phyloP scores from a whole-genome alignment of 2,797 vertebrate species.

The Smutsia gigantea region DNA sequence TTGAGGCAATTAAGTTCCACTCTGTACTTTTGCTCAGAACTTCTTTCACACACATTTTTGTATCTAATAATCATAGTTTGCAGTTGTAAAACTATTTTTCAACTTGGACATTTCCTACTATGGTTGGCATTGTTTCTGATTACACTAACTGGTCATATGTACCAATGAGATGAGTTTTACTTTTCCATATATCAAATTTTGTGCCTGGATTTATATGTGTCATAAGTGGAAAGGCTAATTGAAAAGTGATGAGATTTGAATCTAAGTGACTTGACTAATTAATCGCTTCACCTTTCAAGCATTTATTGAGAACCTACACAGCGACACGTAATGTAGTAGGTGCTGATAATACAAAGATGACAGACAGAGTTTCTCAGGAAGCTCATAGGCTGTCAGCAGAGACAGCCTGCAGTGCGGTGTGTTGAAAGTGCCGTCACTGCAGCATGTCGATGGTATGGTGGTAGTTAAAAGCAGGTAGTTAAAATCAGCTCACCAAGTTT shows the following conservation, averaged over 20 bases:
- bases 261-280: slow-evolving; percentile 34
- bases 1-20: slow-evolving; percentile 44
- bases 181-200: slow-evolving; percentile 26
- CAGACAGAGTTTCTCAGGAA: background rate
- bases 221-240: background rate
- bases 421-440: background rate
- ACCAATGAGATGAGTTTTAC: background rate
- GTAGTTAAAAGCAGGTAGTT: background rate
- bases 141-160: background rate
- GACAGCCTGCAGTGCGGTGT: background rate
- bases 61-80: slow-evolving; percentile 37
- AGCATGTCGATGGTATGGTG: too few species aligned
- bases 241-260: background rate
- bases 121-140: background rate
- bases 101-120: background rate
- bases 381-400: background rate
- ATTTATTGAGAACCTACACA: background rate
- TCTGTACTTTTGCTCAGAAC: slow-evolving; percentile 39
- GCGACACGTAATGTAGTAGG: background rate
- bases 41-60: slow-evolving; percentile 58
- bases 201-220: background rate
- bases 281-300: background rate
- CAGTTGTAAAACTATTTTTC: slow-evolving; percentile 23
- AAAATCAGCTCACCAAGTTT: background rate
- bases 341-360: background rate